Base-by-base conservation (phyloP, 2,888 invertebrate genomes). In the Drosophila ustulata region DNA sequence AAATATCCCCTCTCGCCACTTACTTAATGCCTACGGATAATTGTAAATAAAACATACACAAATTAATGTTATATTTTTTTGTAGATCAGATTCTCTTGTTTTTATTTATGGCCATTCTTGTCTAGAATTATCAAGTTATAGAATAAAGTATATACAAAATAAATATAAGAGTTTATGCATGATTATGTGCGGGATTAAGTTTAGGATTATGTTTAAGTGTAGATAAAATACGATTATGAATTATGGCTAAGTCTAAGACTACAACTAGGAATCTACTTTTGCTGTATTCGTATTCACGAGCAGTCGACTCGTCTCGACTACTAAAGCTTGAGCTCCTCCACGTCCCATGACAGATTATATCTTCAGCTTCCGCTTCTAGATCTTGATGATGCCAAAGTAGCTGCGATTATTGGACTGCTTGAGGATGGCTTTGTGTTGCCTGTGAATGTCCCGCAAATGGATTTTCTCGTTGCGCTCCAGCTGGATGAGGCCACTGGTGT, bases 311-410 rank as follows among this genome's bases (percentile, higher is more conserved):
- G 4, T n/a, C 37, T 37, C 25, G 55, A 56, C 55, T 34, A 56
- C 55, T 56, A 57, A 57, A 57, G 57, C 57, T 57, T 49, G 25
- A 56, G 25, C 30, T 32, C 9, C 4, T 25, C 13, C 4, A 6
- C 3, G 28, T 37, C 25, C 13, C 26, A 28, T 9, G 50, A 25
- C 41, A 51, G 50, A 43, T 32, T 26, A 11, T 8, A 5, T 8
- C 25, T 11, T 11, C 13, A 4, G 6, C 28, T 25, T 39, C 18
- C 18, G 18, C 5, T n/a, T 32, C 23, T 83, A 91, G 64, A 91
- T 58, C 77, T 96, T 96, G 57, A 96, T 94, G n/a, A 96, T 93
- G 37, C 97, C 97, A 80, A 97, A 96, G 93, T 96, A 97, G 82
- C 96, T 96, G 90, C 96, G 96, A 75, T 96, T 96, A 11, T 95